Conservation (phyloP, 2,888 invertebrate species). For the Erebia aethiops region DNA sequence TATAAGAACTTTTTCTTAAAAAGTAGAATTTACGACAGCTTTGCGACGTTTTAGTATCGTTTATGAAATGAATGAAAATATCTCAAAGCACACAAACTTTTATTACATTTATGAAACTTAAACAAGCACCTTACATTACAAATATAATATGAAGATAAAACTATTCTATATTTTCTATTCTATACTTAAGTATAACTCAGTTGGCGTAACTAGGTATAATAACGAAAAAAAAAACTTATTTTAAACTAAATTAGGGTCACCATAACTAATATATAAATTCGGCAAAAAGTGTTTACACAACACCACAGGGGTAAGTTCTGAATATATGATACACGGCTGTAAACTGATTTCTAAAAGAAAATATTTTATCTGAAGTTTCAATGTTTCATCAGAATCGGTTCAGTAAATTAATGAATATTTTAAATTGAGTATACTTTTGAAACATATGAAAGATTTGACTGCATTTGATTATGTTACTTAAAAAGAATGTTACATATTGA, state of each 20-base stretch:
- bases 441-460: not conserved
- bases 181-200: not conserved
- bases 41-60: too few species aligned
- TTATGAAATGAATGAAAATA: too few species aligned
- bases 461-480: not conserved
- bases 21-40: too few species aligned
- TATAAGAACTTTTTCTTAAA: too few species aligned
- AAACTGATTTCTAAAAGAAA: not conserved
- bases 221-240: not conserved
- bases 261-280: conserved; percentile 1
- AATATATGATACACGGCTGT: not conserved
- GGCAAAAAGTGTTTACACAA: not conserved
- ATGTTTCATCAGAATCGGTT: not conserved
- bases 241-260: not conserved
- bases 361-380: not conserved
- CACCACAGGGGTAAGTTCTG: not conserved
- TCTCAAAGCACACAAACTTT: too few species aligned
- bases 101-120: too few species aligned
- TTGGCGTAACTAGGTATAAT: not conserved
- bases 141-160: not conserved
- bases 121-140: not conserved
- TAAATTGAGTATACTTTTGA: not conserved
- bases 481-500: not conserved
- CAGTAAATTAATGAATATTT: not conserved
- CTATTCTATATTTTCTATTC: not conserved